Conservation (phyloP, 2,797 vertebrate genomes). For the Macropodus opercularis region DNA sequence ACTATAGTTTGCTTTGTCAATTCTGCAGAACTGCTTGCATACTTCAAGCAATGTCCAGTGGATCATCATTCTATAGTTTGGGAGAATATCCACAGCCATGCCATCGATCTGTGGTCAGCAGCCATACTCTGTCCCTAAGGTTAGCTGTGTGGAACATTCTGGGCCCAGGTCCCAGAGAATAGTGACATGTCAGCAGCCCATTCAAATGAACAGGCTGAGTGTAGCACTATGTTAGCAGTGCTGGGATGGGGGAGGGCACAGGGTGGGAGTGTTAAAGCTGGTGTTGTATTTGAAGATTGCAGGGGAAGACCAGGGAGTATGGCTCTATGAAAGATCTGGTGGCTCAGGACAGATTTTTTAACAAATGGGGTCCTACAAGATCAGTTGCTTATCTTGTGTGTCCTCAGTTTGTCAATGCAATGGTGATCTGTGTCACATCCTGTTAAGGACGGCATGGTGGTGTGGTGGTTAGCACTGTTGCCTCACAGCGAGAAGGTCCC, state of each 20-base stretch:
- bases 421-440: too few species aligned
- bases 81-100: slow-evolving; percentile 45
- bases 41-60: slow-evolving; percentile 16
- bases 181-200: slow-evolving; percentile 86
- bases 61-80: slow-evolving; percentile 41
- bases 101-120: slow-evolving; percentile 58
- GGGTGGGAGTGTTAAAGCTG: slow-evolving; percentile 62
- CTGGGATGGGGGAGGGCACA: slow-evolving; percentile 39
- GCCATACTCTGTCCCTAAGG: slow-evolving; percentile 73
- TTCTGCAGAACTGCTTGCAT: slow-evolving; percentile 3
- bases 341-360: slow-evolving; percentile 9
- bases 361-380: not conserved
- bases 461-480: too few species aligned
- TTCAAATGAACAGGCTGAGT: slow-evolving; percentile 85
- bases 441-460: too few species aligned
- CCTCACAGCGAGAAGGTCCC: too few species aligned
- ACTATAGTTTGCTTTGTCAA: not conserved
- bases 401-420: too few species aligned
- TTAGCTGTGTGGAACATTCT: slow-evolving; percentile 83
- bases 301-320: slow-evolving; percentile 44
- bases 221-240: slow-evolving; percentile 80
- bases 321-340: slow-evolving; percentile 65
- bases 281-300: slow-evolving; percentile 66
- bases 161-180: slow-evolving; percentile 84
- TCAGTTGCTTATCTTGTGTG: too few species aligned